Evolutionary conservation across 2,888 invertebrate species (phyloP).

Genomic region (Gnatocerus cornutus): DNA sequence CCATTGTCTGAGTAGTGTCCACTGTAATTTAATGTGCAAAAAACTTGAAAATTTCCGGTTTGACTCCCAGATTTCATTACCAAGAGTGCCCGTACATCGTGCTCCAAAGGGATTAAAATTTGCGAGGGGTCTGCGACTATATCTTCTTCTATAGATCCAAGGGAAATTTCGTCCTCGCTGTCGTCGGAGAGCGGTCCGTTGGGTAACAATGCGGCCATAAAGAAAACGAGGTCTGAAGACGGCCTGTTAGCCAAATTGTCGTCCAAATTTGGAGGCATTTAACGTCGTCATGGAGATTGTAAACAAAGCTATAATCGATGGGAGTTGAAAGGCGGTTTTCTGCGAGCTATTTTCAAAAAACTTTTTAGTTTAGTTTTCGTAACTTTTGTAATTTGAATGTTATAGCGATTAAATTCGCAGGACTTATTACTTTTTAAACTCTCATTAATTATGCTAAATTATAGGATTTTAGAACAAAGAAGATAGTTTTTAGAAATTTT

Average conservation of each 20-base stretch:
- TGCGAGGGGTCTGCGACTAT: constrained; percentile 8
- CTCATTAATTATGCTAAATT: too few species aligned
- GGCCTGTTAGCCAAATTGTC: constrained; percentile 21
- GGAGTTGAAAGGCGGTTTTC: neutral
- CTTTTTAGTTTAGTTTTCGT: too few species aligned
- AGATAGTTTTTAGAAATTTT: too few species aligned
- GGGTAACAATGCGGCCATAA: constrained; percentile 20
- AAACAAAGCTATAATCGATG: constrained; percentile 39
- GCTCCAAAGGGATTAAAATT: constrained; percentile 54
- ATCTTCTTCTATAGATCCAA: constrained; percentile 15
- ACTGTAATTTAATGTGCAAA: too few species aligned
- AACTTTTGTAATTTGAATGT: too few species aligned
- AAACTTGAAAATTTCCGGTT: too few species aligned
- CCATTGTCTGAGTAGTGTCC: too few species aligned
- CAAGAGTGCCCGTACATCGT: constrained; percentile 60
- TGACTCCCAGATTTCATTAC: too few species aligned
- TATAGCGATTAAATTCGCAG: too few species aligned
- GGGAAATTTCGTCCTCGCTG: constrained; percentile 22
- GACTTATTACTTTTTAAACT: too few species aligned
- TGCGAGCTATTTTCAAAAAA: constrained; percentile 1
- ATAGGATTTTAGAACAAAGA: too few species aligned
- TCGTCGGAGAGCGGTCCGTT: constrained; percentile 20
- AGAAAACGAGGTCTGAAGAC: constrained; percentile 21
- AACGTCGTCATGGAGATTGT: constrained; percentile 43
- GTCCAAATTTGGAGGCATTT: constrained; percentile 59